These are phyloP conservation scores for Chloroclysta siterata DNA, from an alignment of 2,888 invertebrate genomes.

Conservation along the genomic window DNA sequence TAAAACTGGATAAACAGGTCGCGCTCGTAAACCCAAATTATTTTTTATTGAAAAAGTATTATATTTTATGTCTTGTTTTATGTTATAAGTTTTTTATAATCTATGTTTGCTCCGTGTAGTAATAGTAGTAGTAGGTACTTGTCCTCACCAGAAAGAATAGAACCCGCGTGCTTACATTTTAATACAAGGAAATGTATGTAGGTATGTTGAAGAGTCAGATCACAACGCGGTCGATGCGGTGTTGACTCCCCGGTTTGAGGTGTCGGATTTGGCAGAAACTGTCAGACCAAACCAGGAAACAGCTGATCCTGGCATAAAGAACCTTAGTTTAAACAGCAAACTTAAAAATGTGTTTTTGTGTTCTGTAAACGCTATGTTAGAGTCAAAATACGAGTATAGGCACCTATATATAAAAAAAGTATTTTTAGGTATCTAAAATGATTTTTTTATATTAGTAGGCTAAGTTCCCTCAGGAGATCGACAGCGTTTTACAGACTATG, in stretches of 20 bases:
- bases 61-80: slow-evolving; percentile 18
- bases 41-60: slow-evolving; percentile 30
- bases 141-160: background rate
- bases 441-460: too few relatives aligned
- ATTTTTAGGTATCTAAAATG: too few relatives aligned
- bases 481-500: too few relatives aligned
- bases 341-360: too few relatives aligned
- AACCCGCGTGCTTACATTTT: background rate
- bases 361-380: too few relatives aligned
- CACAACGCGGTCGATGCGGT: background rate
- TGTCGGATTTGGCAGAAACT: background rate
- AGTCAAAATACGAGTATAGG: too few relatives aligned
- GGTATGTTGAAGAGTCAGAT: background rate
- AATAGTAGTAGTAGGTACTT: background rate
- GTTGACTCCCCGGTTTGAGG: background rate
- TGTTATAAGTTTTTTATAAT: background rate
- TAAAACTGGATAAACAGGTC: slow-evolving; percentile 37
- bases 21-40: slow-evolving; percentile 30
- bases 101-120: background rate
- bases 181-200: background rate
- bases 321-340: too few relatives aligned
- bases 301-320: too few relatives aligned
- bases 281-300: background rate
- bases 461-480: too few relatives aligned
- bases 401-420: too few relatives aligned